These are phyloP conservation scores for Phrynocephalus vlangalii DNA, from an alignment of 2,797 vertebrate genomes.

Conservation along the genomic window DNA sequence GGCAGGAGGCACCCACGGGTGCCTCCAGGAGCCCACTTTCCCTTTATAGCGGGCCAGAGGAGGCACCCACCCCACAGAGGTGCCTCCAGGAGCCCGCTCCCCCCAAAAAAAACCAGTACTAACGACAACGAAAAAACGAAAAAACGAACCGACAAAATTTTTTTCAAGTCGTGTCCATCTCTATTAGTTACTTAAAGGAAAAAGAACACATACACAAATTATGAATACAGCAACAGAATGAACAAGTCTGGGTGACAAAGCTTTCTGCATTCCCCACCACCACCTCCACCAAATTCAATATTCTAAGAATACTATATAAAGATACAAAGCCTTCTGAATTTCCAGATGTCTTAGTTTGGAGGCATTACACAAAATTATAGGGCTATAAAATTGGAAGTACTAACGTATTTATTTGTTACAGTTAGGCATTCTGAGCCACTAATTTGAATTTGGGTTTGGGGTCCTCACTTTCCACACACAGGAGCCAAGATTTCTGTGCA, in stretches of 20 bases:
- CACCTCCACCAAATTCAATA: background rate
- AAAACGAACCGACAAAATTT: too few relatives aligned
- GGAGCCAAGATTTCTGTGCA: background rate
- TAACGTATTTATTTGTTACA: too few relatives aligned
- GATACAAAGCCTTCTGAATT: background rate
- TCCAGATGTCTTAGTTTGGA: background rate
- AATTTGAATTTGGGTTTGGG: background rate
- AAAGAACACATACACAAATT: background rate
- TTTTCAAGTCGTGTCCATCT: too few relatives aligned
- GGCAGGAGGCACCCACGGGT: too few relatives aligned
- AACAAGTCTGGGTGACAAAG: background rate
- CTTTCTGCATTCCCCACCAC: background rate
- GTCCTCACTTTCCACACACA: background rate
- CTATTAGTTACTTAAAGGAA: conserved; percentile 2
- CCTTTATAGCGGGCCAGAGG: too few relatives aligned
- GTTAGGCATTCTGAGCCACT: background rate
- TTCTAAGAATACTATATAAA: background rate
- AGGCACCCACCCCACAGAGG: too few relatives aligned
- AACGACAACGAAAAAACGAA: too few relatives aligned
- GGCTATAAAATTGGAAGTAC: background rate
- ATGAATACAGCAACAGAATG: background rate
- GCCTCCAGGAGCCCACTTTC: too few relatives aligned
- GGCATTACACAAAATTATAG: background rate
- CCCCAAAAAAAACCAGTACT: too few relatives aligned
- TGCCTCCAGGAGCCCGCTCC: too few relatives aligned